Evolutionary conservation across 2,113 vertebrate species (phyloP), one percentile per base, ranked within the genome.

Genomic region (Saccopteryx leptura): DNA sequence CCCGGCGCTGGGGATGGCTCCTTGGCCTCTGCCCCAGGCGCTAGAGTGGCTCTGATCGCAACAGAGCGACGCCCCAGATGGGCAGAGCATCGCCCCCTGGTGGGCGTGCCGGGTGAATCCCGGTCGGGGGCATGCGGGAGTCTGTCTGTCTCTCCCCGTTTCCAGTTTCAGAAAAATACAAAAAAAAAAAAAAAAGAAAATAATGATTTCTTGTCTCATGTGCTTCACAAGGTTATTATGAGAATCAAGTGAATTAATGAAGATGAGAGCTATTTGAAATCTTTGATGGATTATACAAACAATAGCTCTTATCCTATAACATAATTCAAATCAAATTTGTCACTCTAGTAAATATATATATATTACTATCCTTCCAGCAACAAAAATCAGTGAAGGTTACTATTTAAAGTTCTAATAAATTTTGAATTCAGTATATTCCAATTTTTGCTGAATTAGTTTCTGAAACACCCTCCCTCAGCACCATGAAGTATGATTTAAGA

Each of bases 331-430:
- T 86, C 26, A 69, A 61, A 80, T 72, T 46, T 85, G 4, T 87
- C 75, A 93, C 13, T 94, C 39, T 39, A 39, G 39, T 39, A 39
- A 39, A 39, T 39, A 39, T 39, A 39, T 39, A 39, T 39, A 39
- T 39, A 39, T 39, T 46, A 81, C 23, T 52, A 66, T 69, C 9
- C 68, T 79, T 82, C 31, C 19, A 76, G 54, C 39, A 93, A 69
- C 48, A 84, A 87, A 87, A 91, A 96, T 81, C 83, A 74, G 3
- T 50, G 28, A 92, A 63, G 19, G 14, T 28, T 66, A 80, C 26
- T 75, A 46, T 92, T 93, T 93, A 79, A 66, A 88, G 13, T 83
- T 91, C 60, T 78, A 85, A 90, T 79, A 82, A 61, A 76, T 46
- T 12, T 33, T 95, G 54, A 95, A 80, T 9, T 89, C 66, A 54